Conservation (phyloP, 1,140 invertebrate species). For the Heliconius hewitsoni region DNA sequence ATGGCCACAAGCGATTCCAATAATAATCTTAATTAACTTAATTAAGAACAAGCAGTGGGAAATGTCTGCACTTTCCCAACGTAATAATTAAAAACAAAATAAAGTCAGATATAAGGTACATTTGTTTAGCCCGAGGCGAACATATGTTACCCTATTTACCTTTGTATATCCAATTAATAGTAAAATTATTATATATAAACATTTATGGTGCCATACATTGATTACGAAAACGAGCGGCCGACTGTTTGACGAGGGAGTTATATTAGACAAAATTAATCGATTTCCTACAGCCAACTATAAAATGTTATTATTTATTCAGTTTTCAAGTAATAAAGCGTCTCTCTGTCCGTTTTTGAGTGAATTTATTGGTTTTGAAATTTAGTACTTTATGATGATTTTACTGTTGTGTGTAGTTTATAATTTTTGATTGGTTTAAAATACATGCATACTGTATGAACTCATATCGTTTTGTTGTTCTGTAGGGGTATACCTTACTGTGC, state of each 20-base stretch:
- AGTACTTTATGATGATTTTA: not conserved
- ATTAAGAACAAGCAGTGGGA: not conserved
- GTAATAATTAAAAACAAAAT: slow-evolving; percentile 3
- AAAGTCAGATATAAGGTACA: not conserved
- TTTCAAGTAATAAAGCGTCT: not conserved
- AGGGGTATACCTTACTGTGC: no score
- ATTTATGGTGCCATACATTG: slow-evolving; percentile 68
- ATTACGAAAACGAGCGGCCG: slow-evolving; percentile 70
- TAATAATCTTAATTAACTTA: not conserved
- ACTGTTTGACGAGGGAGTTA: slow-evolving; percentile 70
- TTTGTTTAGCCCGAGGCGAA: slow-evolving; percentile 3
- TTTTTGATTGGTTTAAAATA: not conserved
- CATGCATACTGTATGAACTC: not conserved
- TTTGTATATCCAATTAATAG: slow-evolving; percentile 53
- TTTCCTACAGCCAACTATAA: slow-evolving; percentile 44
- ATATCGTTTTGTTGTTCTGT: not conserved
- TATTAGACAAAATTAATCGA: slow-evolving; percentile 74
- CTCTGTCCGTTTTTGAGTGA: slow-evolving; percentile 14
- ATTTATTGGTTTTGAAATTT: slow-evolving; percentile 9
- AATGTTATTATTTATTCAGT: slow-evolving; percentile 23
- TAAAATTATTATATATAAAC: slow-evolving; percentile 66
- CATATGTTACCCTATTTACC: slow-evolving; percentile 21
- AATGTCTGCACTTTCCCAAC: not conserved
- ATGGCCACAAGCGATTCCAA: not conserved
- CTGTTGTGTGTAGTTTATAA: not conserved